Evolutionary conservation across 2,888 invertebrate species (phyloP).

Genomic region (Creontiades dilutus): DNA sequence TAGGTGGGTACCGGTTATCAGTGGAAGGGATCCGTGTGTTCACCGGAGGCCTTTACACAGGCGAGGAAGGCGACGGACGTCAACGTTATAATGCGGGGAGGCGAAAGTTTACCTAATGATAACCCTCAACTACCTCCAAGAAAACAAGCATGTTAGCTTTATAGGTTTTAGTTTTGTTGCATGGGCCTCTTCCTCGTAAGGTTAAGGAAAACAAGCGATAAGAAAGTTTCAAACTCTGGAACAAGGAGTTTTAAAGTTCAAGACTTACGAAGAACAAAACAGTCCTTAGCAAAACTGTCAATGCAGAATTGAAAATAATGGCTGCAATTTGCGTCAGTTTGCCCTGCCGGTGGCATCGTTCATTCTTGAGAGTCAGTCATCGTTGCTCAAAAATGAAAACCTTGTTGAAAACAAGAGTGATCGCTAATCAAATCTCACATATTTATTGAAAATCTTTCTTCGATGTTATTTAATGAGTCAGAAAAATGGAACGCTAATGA

Average conservation of each 20-base stretch:
- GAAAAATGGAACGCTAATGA: no score
- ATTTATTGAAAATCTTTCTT: no score
- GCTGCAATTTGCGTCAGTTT: no score
- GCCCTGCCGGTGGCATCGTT: no score
- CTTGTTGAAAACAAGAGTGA: no score
- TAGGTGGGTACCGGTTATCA: not conserved
- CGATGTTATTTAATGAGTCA: no score
- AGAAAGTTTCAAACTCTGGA: conserved; percentile 6
- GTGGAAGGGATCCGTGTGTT: conserved; percentile 1
- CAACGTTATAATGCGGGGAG: conserved; percentile 19
- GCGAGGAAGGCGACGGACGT: not conserved
- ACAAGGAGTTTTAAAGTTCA: not conserved
- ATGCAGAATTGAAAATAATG: no score
- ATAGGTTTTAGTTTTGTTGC: conserved; percentile 1
- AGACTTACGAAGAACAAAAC: not conserved
- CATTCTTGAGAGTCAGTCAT: no score
- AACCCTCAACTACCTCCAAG: conserved; percentile 45
- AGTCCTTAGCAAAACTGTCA: no score
- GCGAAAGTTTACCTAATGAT: conserved; percentile 48
- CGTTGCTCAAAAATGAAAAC: no score
- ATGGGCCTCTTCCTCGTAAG: not conserved
- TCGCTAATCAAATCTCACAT: no score
- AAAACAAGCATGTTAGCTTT: conserved; percentile 43
- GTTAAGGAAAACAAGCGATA: conserved; percentile 33
- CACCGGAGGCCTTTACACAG: not conserved